Percentiles rank a stretch among this genome's conserved stretches.
Evolutionary conservation across 35 echinoderm and acorn worm genomes (phyloP).

Genomic region (Ophioderma brevispina): DNA sequence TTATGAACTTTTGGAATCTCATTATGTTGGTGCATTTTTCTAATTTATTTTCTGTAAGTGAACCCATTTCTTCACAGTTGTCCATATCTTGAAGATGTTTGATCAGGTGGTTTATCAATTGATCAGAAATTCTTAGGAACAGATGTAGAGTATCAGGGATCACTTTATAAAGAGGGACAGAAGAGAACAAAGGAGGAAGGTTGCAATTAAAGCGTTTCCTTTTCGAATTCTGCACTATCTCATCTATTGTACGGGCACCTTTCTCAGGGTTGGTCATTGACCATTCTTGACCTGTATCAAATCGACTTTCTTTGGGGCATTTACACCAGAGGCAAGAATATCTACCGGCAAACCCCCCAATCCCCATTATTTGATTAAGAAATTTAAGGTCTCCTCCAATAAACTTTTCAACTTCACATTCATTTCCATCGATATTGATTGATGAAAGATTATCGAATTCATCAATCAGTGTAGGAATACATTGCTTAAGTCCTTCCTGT

Average conservation of each 20-base stretch:
- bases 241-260: conserved; percentile 63
- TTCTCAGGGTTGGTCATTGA: conserved; percentile 37
- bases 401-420: conserved; percentile 59
- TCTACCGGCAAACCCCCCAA: conserved; percentile 58
- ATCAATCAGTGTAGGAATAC: conserved; percentile 41
- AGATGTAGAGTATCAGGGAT: conserved; percentile 72
- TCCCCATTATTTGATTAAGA: conserved; percentile 64
- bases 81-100: conserved; percentile 40
- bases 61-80: conserved; percentile 49
- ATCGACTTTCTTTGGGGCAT: conserved; percentile 38
- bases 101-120: conserved; percentile 51
- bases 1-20: conserved; percentile 52
- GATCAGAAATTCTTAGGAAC: conserved; percentile 55
- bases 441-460: conserved; percentile 50
- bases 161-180: conserved; percentile 58
- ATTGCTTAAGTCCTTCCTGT: conserved; percentile 34
- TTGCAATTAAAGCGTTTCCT: conserved; percentile 61
- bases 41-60: conserved; percentile 44
- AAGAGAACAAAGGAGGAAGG: conserved; percentile 51
- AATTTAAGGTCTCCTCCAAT: conserved; percentile 76
- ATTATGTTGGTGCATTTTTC: conserved; percentile 41
- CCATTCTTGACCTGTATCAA: conserved; percentile 57
- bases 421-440: conserved; percentile 38
- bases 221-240: conserved; percentile 25
- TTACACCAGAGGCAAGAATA: conserved; percentile 66